A percentile compares a stretch with the other conserved stretches of the same genome.
Evolutionary conservation across 2,113 vertebrate species (phyloP).

Genomic region (Oophaga pumilio): DNA sequence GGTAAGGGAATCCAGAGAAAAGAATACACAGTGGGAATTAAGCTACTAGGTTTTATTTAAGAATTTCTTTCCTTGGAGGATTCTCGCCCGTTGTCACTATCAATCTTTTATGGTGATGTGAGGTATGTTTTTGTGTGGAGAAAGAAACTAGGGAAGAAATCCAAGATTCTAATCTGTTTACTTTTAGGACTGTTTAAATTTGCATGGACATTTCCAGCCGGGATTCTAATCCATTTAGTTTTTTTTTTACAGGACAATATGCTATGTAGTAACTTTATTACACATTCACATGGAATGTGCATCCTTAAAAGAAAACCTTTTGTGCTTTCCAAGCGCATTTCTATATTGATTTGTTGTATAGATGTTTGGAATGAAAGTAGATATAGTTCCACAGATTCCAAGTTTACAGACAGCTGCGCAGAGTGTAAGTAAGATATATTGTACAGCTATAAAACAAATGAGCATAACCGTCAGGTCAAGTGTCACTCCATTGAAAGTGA

Average conservation of each 20-base stretch:
- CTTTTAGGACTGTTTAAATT: conserved; percentile 21
- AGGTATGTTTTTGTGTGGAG: neutral
- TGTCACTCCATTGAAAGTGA: neutral
- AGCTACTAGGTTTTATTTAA: neutral
- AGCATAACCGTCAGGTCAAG: conserved; percentile 3
- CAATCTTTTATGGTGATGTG: neutral
- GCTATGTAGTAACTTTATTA: neutral
- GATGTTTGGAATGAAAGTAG: neutral
- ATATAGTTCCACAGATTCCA: neutral
- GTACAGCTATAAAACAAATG: neutral
- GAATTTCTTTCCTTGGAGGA: neutral
- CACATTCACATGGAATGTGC: neutral
- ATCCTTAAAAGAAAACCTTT: neutral
- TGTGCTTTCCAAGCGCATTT: neutral
- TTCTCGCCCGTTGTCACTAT: neutral
- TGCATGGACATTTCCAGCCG: neutral
- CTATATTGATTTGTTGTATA: neutral
- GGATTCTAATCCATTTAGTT: neutral
- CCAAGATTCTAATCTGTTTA: conserved; percentile 11
- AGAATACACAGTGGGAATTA: neutral
- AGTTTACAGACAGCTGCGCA: neutral
- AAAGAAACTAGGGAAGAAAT: neutral
- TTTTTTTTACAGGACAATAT: neutral
- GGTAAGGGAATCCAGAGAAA: too few species aligned
- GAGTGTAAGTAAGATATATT: conserved; percentile 19